Evolutionary conservation across 2,888 invertebrate species (phyloP).

Genomic region (Cantharis lateralis): DNA sequence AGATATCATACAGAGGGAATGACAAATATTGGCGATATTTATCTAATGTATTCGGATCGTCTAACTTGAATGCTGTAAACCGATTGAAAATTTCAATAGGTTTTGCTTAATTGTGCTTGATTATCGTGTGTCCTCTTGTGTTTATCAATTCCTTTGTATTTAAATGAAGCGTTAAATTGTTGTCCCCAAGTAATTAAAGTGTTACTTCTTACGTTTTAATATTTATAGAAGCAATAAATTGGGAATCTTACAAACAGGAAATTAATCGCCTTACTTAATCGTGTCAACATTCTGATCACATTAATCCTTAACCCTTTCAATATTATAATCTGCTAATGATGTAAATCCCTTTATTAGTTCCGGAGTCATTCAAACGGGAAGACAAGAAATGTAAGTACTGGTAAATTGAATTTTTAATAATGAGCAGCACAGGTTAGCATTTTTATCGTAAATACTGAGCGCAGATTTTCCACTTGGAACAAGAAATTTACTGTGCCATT

Average conservation of each 20-base stretch:
- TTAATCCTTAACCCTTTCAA: conserved; percentile 1
- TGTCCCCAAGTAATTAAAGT: background rate
- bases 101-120: conserved; percentile 19
- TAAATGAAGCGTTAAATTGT: background rate
- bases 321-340: conserved; percentile 3
- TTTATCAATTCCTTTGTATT: conserved; percentile 1
- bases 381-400: background rate
- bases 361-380: background rate
- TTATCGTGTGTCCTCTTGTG: conserved; percentile 3
- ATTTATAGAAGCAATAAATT: conserved; percentile 3
- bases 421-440: background rate
- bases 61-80: conserved; percentile 15
- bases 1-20: conserved; percentile 19
- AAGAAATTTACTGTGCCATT: background rate
- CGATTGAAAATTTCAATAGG: conserved; percentile 20
- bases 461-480: background rate
- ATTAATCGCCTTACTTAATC: conserved; percentile 4
- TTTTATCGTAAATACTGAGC: background rate
- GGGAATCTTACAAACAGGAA: background rate
- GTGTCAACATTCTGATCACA: conserved; percentile 3
- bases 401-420: background rate
- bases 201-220: background rate
- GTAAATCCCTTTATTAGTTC: conserved; percentile 2
- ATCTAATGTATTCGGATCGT: conserved; percentile 25
- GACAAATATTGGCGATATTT: conserved; percentile 25